Percentiles rank a stretch among this genome's conserved stretches.
Conservation (phyloP, 2,113 vertebrate genomes). For the Xyliphius kryptos region DNA sequence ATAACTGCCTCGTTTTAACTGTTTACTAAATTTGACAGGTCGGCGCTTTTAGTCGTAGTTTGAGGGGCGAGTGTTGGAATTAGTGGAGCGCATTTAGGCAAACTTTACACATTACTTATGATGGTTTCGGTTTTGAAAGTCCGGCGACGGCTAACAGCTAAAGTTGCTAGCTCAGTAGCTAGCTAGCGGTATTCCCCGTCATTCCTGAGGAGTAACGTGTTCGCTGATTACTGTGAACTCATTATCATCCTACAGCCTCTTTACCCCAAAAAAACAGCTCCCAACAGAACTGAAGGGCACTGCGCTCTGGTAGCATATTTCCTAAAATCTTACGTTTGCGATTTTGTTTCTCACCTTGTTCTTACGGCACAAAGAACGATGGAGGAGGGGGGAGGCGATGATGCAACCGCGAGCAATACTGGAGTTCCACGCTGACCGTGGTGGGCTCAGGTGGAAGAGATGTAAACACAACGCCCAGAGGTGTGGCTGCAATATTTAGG, state of each 20-base stretch:
- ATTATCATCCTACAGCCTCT: not conserved
- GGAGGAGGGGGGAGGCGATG: conserved; percentile 49
- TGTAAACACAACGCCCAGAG: not conserved
- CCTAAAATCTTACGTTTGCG: no score
- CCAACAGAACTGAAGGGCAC: no score
- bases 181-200: conserved; percentile 45
- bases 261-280: no score
- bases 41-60: no score
- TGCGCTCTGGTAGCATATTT: no score
- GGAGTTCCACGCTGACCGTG: not conserved
- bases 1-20: no score
- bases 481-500: no score
- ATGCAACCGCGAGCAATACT: conserved; percentile 67
- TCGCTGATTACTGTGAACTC: not conserved
- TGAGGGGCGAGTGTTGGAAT: no score
- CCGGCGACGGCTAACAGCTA: not conserved
- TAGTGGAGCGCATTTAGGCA: no score
- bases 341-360: not conserved
- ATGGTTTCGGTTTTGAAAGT: not conserved
- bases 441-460: conserved; percentile 10
- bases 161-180: not conserved
- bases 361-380: conserved; percentile 41
- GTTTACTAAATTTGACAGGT: no score
- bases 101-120: no score
- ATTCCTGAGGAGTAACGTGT: conserved; percentile 37